phyloP scores from a whole-genome alignment of 2,797 vertebrate species.

The Ambastaia sidthimunki region DNA sequence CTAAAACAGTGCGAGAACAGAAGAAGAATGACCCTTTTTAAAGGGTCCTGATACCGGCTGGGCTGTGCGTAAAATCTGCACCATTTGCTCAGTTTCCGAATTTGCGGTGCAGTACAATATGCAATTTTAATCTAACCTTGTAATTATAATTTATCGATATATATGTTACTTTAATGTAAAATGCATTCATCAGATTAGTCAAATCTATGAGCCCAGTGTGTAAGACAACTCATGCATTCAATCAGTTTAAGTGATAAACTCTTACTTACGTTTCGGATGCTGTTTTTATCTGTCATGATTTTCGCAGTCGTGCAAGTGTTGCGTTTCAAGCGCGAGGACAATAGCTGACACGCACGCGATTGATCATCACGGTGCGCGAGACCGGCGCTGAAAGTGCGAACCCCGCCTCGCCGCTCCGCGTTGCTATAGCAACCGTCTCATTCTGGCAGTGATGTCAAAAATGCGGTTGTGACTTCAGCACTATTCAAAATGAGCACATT shows the following conservation, averaged over 20 bases:
- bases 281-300: slow-evolving; percentile 78
- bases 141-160: background rate
- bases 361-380: slow-evolving; percentile 56
- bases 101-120: background rate
- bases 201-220: background rate
- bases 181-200: background rate
- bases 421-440: slow-evolving; percentile 78
- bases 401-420: slow-evolving; percentile 70
- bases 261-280: slow-evolving; percentile 74
- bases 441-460: background rate
- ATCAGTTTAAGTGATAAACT: background rate
- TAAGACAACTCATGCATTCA: background rate
- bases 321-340: slow-evolving; percentile 53
- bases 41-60: background rate
- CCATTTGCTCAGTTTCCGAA: background rate
- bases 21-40: background rate
- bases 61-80: background rate
- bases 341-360: slow-evolving; percentile 51
- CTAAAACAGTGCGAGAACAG: background rate
- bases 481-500: background rate
- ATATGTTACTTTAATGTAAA: background rate
- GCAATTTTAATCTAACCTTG: background rate
- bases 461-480: background rate
- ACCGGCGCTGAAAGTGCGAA: slow-evolving; percentile 54
- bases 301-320: slow-evolving; percentile 48